Evolutionary conservation across 2,888 invertebrate genomes (phyloP).

Genomic region (Nomada ruficornis): DNA sequence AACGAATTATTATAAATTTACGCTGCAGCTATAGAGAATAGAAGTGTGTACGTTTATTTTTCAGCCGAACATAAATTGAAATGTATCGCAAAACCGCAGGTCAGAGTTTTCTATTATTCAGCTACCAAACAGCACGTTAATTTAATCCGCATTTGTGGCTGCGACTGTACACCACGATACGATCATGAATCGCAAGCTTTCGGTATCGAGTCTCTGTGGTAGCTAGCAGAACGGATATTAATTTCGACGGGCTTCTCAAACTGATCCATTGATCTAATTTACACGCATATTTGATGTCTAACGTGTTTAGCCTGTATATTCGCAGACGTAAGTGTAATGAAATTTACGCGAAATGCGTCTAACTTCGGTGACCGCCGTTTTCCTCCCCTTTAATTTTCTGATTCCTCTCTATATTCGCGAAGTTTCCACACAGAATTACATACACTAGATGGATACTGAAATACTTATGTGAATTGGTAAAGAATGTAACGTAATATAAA

Average conservation of each 20-base stretch:
- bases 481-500: too few relatives aligned
- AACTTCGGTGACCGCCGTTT: neutral
- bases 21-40: neutral
- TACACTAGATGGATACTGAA: neutral
- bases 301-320: constrained; percentile 22
- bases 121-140: constrained; percentile 48
- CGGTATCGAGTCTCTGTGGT: constrained; percentile 73
- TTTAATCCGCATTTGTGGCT: constrained; percentile 67
- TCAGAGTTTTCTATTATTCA: constrained; percentile 29
- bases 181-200: constrained; percentile 70
- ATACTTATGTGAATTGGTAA: neutral
- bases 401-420: neutral
- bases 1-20: too few relatives aligned
- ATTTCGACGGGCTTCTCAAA: constrained; percentile 77
- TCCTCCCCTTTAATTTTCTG: neutral
- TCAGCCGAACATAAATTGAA: constrained; percentile 30
- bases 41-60: neutral
- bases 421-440: too few relatives aligned
- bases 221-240: constrained; percentile 80
- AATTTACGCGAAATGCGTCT: constrained; percentile 36
- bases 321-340: constrained; percentile 42
- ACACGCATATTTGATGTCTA: constrained; percentile 66
- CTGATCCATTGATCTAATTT: constrained; percentile 79
- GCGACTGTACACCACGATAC: constrained; percentile 50
- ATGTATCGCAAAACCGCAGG: constrained; percentile 4